phyloP scores from a whole-genome alignment of 2,888 invertebrate genomes.

The Cheilosia soror region DNA sequence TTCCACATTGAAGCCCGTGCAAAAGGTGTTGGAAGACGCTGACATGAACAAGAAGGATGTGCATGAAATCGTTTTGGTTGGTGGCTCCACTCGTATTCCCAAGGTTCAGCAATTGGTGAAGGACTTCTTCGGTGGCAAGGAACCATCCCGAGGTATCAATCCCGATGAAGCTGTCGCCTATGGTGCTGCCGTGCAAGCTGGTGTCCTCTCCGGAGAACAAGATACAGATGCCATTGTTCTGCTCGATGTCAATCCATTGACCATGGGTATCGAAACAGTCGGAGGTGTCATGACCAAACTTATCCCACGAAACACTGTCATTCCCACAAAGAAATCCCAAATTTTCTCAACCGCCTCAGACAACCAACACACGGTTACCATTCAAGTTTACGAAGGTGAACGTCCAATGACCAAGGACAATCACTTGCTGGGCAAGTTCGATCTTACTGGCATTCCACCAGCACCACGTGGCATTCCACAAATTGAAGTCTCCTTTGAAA shows the following conservation, averaged over 20 bases:
- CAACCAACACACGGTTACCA: slow-evolving; percentile 99
- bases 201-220: slow-evolving; percentile 97
- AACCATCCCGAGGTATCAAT: slow-evolving; percentile 98
- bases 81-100: slow-evolving; percentile 99
- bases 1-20: slow-evolving; percentile 97
- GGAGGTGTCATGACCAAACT: slow-evolving; percentile 99
- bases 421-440: slow-evolving; percentile 99
- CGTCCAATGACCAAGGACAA: slow-evolving; percentile 99
- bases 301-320: slow-evolving; percentile 98
- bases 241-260: slow-evolving; percentile 98
- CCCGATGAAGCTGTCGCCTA: slow-evolving; percentile 99
- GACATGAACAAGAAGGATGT: slow-evolving; percentile 99
- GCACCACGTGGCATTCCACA: slow-evolving; percentile 97
- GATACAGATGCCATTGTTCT: slow-evolving; percentile 98
- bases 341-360: slow-evolving; percentile 99
- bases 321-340: slow-evolving; percentile 99
- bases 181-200: slow-evolving; percentile 99
- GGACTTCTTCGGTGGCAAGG: slow-evolving; percentile 98
- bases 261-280: slow-evolving; percentile 99
- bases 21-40: slow-evolving; percentile 98
- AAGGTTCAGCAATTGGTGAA: slow-evolving; percentile 97
- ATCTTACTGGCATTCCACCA: slow-evolving; percentile 98
- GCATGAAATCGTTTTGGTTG: slow-evolving; percentile 99
- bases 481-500: slow-evolving; percentile 97
- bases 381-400: slow-evolving; percentile 99